A percentile compares a stretch with the other conserved stretches of the same genome.
Conservation (phyloP, 2,797 vertebrate genomes). For the Potorous gilbertii region DNA sequence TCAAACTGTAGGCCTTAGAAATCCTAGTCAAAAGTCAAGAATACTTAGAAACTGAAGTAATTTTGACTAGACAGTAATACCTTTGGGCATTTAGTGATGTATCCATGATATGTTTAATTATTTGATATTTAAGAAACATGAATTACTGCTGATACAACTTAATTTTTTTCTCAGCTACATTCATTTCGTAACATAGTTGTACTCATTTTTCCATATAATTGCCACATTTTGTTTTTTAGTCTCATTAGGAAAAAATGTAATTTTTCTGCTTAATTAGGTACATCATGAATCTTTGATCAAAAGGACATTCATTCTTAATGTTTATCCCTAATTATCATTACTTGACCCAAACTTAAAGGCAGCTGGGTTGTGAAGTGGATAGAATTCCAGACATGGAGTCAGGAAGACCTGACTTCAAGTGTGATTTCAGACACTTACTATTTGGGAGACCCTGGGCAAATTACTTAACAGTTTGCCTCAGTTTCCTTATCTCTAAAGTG, state of each 20-base stretch:
- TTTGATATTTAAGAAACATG: conserved; percentile 42
- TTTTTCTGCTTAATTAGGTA: conserved; percentile 46
- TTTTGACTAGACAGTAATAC: conserved; percentile 31
- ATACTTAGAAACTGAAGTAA: conserved; percentile 25
- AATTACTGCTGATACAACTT: background rate
- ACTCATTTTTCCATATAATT: conserved; percentile 35
- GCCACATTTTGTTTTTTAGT: conserved; percentile 28
- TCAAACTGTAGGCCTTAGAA: conserved; percentile 3
- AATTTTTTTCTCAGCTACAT: conserved; percentile 13
- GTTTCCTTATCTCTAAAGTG: too few species aligned
- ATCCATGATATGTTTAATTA: background rate
- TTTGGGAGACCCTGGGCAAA: background rate
- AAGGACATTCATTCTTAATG: conserved; percentile 22
- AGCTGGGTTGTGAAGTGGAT: background rate
- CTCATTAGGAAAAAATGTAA: conserved; percentile 18
- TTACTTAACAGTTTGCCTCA: background rate
- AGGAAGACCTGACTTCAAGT: background rate
- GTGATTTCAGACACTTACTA: background rate
- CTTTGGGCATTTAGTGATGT: conserved; percentile 14
- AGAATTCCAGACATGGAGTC: background rate
- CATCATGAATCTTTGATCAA: conserved; percentile 44
- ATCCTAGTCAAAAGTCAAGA: conserved; percentile 36
- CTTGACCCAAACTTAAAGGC: background rate
- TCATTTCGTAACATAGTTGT: conserved; percentile 1
- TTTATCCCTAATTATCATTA: conserved; percentile 28